Conservation (phyloP, 1,140 invertebrate species). For the Zaprionus vittiger region DNA sequence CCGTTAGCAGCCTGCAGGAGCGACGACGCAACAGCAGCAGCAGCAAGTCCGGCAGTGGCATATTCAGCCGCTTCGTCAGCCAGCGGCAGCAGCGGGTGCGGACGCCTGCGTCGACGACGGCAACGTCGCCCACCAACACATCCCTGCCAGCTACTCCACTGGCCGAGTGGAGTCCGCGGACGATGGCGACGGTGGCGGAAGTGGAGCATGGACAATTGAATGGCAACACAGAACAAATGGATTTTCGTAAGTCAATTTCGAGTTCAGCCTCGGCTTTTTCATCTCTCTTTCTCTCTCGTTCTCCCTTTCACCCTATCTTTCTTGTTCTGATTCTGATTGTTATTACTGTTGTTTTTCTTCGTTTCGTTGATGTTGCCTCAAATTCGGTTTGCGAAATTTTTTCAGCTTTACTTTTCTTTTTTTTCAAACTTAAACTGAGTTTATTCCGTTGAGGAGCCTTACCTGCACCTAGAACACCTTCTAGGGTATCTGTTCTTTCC, state of each 20-base stretch:
- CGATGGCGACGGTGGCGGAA: slow-evolving; percentile 27
- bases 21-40: slow-evolving; percentile 25
- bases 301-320: not conserved
- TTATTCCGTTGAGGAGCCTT: not conserved
- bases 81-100: slow-evolving; percentile 66
- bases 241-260: slow-evolving; percentile 82
- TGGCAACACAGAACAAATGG: slow-evolving; percentile 72
- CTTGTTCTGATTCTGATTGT: slow-evolving; percentile 37
- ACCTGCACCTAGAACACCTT: no score
- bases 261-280: slow-evolving; percentile 31
- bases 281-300: slow-evolving; percentile 4
- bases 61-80: slow-evolving; percentile 66
- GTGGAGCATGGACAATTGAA: slow-evolving; percentile 73
- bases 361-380: slow-evolving; percentile 46
- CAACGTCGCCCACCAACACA: slow-evolving; percentile 6
- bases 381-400: slow-evolving; percentile 64
- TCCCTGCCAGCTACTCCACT: slow-evolving; percentile 25
- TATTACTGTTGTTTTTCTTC: slow-evolving; percentile 49
- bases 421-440: slow-evolving; percentile 4
- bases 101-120: slow-evolving; percentile 33
- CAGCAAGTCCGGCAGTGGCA: slow-evolving; percentile 51
- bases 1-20: not conserved
- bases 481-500: no score
- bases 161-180: slow-evolving; percentile 39
- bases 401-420: not conserved